Base-by-base conservation (phyloP, 2,113 vertebrate genomes). In the Alligator sinensis region DNA sequence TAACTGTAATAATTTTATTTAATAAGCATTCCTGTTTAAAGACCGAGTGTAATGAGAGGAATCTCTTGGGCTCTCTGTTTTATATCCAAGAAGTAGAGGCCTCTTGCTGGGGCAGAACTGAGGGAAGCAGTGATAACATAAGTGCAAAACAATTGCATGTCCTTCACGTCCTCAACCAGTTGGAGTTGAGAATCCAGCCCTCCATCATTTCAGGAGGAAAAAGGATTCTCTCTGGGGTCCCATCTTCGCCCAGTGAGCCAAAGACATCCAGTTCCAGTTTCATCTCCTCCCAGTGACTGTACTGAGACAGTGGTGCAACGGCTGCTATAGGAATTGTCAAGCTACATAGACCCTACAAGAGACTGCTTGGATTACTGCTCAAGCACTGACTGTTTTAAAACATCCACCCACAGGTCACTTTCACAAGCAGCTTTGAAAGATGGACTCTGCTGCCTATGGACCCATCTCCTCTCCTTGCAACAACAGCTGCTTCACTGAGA, bases 371-470 rank as follows among this genome's bases (percentile, higher is more conserved):
- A 88, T 18, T 0, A 0, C 25, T 89, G 57, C 82, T 83, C 0
- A 38, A 3, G 38, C 11, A 27, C 15, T 34, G 30, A 22, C 58
- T 15, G 21, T 30, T 30, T 24, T 60, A 34, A 72, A 15, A 0
- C 0, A 4, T 3, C 58, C 64, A 24, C 0, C 5, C 58, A 78
- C 1, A 0, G 12, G 15, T 9, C 0, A 0, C 2, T n/a, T 47
- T 28, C 92, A 80, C 77, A 27, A 62, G 30, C 2, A 30, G 30
- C 60, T 79, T 10, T 16, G 25, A 79, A 22, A 0, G 0, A 72
- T 2, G 72, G 82, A 58, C 19, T 72, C 68, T 6, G 54, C 62
- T 10, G 38, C 9, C 66, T 68, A 68, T 90, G 0, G 0, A 72
- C 63, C 27, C 62, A 18, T n/a, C 58, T 25, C 85, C 55, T 12